These are phyloP conservation scores for Hexactinellida sp. DNA, from an alignment of 37 sponge, comb jelly and placozoan genomes.

Conservation along the genomic window DNA sequence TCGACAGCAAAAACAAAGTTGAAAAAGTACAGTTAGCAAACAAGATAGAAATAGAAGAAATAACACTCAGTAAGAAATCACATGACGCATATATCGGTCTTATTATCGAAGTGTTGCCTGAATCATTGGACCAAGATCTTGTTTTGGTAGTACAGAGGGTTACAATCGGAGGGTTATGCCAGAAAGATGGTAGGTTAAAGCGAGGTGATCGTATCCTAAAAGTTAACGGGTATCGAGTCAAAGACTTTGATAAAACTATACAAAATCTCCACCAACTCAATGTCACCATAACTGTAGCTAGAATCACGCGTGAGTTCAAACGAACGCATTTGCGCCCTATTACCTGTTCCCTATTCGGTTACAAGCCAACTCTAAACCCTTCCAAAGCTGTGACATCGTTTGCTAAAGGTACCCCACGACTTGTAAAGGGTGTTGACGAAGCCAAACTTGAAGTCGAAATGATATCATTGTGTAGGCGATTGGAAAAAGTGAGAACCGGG, in stretches of 20 bases:
- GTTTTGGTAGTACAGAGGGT: neutral
- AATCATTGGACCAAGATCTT: neutral
- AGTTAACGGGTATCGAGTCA: neutral
- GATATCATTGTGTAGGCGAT: neutral
- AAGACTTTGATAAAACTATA: neutral
- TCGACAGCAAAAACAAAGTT: neutral
- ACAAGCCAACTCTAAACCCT: neutral
- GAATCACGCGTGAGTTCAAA: neutral
- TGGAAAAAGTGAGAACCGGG: neutral
- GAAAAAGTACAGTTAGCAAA: neutral
- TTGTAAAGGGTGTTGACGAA: neutral
- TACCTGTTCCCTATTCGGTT: neutral
- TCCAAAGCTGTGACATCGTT: neutral
- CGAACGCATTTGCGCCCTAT: neutral
- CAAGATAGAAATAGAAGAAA: neutral
- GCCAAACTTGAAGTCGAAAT: neutral
- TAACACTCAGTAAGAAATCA: neutral
- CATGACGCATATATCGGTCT: neutral
- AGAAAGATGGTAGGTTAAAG: neutral
- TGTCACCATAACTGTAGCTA: neutral
- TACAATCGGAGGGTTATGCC: neutral
- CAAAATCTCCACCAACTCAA: neutral
- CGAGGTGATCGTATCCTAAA: neutral
- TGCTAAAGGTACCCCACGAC: neutral
- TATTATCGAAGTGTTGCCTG: neutral